These are phyloP conservation scores for Rousettus madagascariensis DNA, from an alignment of 2,797 vertebrate species.

Conservation along the genomic window DNA sequence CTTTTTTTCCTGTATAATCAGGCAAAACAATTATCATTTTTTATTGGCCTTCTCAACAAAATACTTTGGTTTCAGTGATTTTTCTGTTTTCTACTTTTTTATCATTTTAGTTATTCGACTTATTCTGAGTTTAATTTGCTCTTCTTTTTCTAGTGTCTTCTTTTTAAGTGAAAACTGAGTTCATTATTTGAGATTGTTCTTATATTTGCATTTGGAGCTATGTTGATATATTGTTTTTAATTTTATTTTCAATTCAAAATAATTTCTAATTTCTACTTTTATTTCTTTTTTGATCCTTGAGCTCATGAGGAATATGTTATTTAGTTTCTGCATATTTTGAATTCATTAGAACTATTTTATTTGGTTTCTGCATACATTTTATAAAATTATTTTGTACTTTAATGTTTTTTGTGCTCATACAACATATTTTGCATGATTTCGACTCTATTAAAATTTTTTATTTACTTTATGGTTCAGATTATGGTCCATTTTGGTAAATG, in stretches of 20 bases:
- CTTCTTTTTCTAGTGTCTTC: neutral
- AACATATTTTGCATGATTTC: neutral
- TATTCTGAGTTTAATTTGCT: neutral
- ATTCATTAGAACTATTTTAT: neutral
- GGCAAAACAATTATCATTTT: neutral
- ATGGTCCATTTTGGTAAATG: neutral
- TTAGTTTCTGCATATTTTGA: neutral
- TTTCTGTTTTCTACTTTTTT: neutral
- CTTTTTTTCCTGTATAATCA: neutral
- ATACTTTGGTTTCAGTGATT: neutral
- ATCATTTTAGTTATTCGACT: neutral
- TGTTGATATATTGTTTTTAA: neutral
- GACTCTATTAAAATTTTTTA: neutral
- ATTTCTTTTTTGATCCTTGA: neutral
- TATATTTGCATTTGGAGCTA: neutral
- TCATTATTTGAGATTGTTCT: neutral
- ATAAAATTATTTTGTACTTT: neutral
- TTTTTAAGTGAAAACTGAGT: neutral
- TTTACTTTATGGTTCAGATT: neutral
- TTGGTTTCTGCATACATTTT: neutral
- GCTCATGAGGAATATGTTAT: neutral
- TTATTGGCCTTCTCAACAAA: neutral
- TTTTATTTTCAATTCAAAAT: neutral
- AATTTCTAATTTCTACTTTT: neutral
- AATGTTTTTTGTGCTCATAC: neutral